Conservation (phyloP, 2,888 invertebrate genomes). For the Limenitis camilla region DNA sequence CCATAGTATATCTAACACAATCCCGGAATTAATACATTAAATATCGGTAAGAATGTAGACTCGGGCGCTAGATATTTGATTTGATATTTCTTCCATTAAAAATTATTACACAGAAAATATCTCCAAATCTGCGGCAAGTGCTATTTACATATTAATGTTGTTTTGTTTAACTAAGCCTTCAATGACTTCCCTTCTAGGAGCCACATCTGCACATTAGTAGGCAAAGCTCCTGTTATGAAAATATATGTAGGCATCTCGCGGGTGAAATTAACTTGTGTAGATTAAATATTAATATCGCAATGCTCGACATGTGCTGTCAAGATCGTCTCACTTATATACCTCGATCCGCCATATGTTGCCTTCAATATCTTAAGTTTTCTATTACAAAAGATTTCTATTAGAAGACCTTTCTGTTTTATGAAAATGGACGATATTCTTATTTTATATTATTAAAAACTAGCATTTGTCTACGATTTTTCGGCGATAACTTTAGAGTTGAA, state of each 20-base stretch:
- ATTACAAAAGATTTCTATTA: constrained; percentile 19
- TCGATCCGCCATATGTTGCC: constrained; percentile 25
- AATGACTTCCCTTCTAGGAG: constrained; percentile 18
- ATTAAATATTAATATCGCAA: constrained; percentile 32
- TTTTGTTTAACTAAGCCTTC: constrained; percentile 17
- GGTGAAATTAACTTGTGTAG: constrained; percentile 31
- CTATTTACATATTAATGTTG: constrained; percentile 18
- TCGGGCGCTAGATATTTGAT: too few relatives aligned
- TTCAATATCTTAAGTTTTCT: constrained; percentile 25
- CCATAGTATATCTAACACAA: too few relatives aligned
- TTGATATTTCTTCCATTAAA: too few relatives aligned
- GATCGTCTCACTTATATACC: constrained; percentile 23
- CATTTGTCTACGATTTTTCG: too few relatives aligned
- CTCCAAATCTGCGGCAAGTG: neutral
- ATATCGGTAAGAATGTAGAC: too few relatives aligned
- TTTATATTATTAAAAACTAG: too few relatives aligned
- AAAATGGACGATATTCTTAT: too few relatives aligned
- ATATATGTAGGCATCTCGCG: constrained; percentile 26
- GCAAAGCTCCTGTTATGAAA: constrained; percentile 27
- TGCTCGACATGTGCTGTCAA: constrained; percentile 25
- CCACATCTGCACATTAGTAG: constrained; percentile 21
- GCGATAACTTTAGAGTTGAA: too few relatives aligned
- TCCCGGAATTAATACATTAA: too few relatives aligned
- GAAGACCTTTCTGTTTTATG: too few relatives aligned
- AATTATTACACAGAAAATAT: too few relatives aligned